Conservation (phyloP, 2,797 vertebrate species). For the Crocidura indochinensis region DNA sequence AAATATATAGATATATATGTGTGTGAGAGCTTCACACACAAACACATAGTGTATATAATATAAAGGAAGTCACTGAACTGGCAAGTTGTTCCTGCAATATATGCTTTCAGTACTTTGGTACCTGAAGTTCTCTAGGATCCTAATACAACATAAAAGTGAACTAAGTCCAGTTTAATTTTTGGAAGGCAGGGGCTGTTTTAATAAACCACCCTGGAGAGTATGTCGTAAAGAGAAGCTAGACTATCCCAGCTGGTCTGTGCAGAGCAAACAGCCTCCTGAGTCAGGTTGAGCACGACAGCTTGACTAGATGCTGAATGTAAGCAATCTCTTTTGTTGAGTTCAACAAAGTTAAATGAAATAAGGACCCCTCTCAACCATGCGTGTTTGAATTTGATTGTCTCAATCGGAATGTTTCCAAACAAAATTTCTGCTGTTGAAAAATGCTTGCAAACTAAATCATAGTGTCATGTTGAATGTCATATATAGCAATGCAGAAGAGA, state of each 20-base stretch:
- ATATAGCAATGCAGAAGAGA: constrained; percentile 53
- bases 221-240: neutral
- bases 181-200: constrained; percentile 46
- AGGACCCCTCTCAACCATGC: constrained; percentile 31
- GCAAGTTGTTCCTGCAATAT: constrained; percentile 62
- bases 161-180: constrained; percentile 14
- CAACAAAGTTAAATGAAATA: neutral
- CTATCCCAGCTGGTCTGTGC: neutral
- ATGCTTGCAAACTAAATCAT: constrained; percentile 52
- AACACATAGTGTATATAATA: constrained; percentile 79
- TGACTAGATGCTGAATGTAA: neutral
- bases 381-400: constrained; percentile 33
- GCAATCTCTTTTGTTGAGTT: neutral
- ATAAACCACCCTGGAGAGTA: constrained; percentile 3
- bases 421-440: constrained; percentile 48
- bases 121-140: constrained; percentile 79
- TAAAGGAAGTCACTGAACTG: constrained; percentile 80
- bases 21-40: constrained; percentile 75
- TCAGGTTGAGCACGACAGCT: neutral
- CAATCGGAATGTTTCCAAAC: constrained; percentile 53
- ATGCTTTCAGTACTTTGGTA: constrained; percentile 73
- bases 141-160: constrained; percentile 56
- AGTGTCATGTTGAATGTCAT: constrained; percentile 50
- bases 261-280: neutral
- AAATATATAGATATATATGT: constrained; percentile 37